Base-by-base conservation (phyloP, 23 tunicate species). In the Botrylloides violaceus region DNA sequence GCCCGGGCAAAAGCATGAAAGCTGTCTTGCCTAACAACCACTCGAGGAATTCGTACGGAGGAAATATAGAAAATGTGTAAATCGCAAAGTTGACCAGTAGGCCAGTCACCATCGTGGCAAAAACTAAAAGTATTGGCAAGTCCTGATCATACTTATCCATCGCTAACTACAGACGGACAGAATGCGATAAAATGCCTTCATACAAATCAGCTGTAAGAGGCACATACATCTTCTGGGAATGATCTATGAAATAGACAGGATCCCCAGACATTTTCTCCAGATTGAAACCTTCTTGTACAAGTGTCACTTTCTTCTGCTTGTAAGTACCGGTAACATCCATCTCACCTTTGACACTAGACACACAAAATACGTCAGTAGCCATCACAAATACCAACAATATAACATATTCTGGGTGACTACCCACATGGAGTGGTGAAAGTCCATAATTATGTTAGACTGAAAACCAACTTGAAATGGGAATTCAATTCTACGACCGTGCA, bases 241-340 rank as follows among this genome's bases (percentile, higher is more conserved):
- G 30, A 65, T 80, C 82, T 65, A 87, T 29, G 74, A 75, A 80
- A 60, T 80, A 87, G 2, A 87, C 49, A 0, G 79, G 66, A 34
- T 87, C 86, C 1, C 58, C 75, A 2, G 65, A 72, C 19, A 63
- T 60, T 3, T 39, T 49, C 0, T 61, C 72, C 36, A 71, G 71
- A 38, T 79, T 49, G 61, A 77, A 90, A 6, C 97, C 90, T 74
- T 90, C 82, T 7, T 55, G 32, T 35, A 64, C 49, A 29, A 90
- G 64, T 66, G 61, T 74, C 48, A 75, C 82, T 66, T 90, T 90
- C 18, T 81, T 39, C 30, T 59, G 84, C 55, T 90, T 90, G 37
- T 58, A 50, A 2, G 97, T 90, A 30, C 97, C 97, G 23, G 97
- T 90, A 20, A 90, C 2, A 38, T 90, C 84, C 68, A 90, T 28